A percentile compares a stretch with the other conserved stretches of the same genome.
Evolutionary conservation across 2,113 vertebrate genomes (phyloP).

Genomic region (Eupsittula cactorum): DNA sequence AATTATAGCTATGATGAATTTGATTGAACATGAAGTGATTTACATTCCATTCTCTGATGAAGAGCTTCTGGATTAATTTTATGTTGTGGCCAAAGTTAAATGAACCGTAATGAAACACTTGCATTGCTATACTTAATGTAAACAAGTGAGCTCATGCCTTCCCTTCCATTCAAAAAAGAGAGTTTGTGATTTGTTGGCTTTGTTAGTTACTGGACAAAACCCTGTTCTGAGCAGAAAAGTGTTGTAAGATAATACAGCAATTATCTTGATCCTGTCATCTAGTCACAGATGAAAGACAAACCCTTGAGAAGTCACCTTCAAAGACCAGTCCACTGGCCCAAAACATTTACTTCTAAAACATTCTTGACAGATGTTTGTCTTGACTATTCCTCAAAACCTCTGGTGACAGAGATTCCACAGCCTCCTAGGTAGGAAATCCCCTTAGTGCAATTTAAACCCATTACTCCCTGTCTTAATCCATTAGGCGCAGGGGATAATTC

Average conservation of each 20-base stretch:
- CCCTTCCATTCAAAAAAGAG: not conserved
- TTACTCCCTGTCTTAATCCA: not conserved
- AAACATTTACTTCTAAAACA: not conserved
- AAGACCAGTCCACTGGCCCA: not conserved
- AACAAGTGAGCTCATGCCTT: not conserved
- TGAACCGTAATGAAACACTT: not conserved
- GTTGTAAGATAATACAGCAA: not conserved
- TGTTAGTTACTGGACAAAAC: not conserved
- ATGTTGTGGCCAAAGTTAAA: not conserved
- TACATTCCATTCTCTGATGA: not conserved
- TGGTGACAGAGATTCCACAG: not conserved
- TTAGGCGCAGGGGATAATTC: not conserved
- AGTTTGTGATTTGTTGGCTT: not conserved
- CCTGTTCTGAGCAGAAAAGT: not conserved
- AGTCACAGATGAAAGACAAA: not conserved
- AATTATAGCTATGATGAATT: not conserved
- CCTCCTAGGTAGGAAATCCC: not conserved
- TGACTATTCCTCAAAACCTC: not conserved
- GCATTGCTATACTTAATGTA: not conserved
- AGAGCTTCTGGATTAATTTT: not conserved
- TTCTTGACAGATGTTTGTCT: not conserved
- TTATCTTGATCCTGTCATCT: not conserved
- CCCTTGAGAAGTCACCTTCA: not conserved
- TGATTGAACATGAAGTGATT: not conserved
- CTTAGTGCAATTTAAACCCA: not conserved